Conservation (phyloP, 2,113 vertebrate species). For the Hypanus sabinus region DNA sequence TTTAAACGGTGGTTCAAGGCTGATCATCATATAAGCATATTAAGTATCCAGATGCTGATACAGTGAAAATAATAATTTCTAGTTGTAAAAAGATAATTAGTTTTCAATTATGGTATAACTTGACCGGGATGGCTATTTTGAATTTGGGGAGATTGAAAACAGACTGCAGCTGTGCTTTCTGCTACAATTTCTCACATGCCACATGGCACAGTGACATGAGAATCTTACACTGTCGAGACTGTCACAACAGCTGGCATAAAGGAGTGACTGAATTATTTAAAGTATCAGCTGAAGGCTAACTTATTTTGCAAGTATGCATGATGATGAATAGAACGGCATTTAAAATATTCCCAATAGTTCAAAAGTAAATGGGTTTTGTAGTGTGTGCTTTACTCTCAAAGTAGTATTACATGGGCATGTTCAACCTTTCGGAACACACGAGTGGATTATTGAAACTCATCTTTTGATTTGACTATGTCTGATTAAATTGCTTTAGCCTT, state of each 20-base stretch:
- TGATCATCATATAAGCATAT: not conserved
- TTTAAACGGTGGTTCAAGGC: not conserved
- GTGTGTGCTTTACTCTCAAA: not conserved
- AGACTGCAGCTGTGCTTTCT: conserved; percentile 27
- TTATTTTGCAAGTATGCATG: not conserved
- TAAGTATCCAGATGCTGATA: not conserved
- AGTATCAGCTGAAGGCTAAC: not conserved
- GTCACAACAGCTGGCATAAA: not conserved
- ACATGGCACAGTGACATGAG: conserved; percentile 25
- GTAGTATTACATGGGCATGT: not conserved
- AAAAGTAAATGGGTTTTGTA: not conserved
- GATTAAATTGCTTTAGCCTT: not conserved
- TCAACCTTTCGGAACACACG: not conserved
- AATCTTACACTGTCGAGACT: not conserved
- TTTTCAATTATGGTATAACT: not conserved
- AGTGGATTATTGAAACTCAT: not conserved
- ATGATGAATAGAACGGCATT: not conserved
- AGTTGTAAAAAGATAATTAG: conserved; percentile 10
- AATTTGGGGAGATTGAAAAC: not conserved
- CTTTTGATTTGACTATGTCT: not conserved
- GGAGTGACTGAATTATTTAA: not conserved
- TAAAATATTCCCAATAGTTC: not conserved
- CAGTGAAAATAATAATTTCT: not conserved
- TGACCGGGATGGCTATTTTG: not conserved
- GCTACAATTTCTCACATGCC: not conserved